Conservation (phyloP, 64 coral and sea anemone genomes). For the Actinia tenebrosa region DNA sequence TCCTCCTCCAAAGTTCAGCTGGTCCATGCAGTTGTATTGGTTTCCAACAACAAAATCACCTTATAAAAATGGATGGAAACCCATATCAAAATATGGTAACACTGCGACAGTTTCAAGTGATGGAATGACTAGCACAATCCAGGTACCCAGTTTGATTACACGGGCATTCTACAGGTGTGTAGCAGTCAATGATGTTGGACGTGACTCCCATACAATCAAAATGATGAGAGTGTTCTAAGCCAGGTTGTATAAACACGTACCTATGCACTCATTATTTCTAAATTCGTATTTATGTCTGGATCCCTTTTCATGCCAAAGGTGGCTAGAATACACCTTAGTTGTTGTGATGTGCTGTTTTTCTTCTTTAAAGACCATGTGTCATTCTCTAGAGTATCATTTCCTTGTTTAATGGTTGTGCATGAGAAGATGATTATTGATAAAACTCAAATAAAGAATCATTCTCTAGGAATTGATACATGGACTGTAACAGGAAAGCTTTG, state of each 20-base stretch:
- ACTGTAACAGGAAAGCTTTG: too few species aligned
- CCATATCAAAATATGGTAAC: background rate
- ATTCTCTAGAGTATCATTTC: too few species aligned
- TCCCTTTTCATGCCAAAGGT: background rate
- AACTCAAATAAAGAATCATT: too few species aligned
- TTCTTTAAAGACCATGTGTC: too few species aligned
- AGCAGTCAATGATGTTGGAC: background rate
- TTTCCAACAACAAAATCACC: background rate
- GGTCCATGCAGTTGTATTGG: background rate
- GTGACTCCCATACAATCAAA: background rate
- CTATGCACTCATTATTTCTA: background rate
- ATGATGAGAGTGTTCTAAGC: background rate
- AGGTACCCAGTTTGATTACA: background rate
- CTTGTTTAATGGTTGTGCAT: too few species aligned
- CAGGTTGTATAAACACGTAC: background rate
- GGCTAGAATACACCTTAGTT: too few species aligned
- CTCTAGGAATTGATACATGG: too few species aligned
- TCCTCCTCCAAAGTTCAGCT: background rate
- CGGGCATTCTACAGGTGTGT: slow-evolving; percentile 2
- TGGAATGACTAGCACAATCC: background rate
- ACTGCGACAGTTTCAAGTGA: background rate
- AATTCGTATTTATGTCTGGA: background rate
- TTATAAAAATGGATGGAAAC: background rate
- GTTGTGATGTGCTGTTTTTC: too few species aligned
- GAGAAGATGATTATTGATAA: too few species aligned